Conservation (phyloP, 2,797 vertebrate species). For the Psittacula derbiana region DNA sequence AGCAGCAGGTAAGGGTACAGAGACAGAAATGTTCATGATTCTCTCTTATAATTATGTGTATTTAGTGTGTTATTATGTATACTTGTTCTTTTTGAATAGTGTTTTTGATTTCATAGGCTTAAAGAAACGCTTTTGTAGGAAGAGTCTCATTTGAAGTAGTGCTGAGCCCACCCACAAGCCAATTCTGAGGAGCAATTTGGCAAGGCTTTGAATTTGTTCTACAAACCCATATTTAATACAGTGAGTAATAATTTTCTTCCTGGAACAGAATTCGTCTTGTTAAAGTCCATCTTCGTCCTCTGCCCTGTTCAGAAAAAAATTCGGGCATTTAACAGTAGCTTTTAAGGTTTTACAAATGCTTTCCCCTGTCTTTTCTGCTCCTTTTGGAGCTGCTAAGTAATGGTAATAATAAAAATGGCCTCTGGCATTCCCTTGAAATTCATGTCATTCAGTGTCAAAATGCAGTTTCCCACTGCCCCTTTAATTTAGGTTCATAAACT, state of each 20-base stretch:
- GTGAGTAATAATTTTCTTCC: neutral
- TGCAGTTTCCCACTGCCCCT: neutral
- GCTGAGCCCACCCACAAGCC: neutral
- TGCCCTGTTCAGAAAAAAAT: neutral
- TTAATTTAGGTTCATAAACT: neutral
- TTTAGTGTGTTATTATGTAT: neutral
- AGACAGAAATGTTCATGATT: neutral
- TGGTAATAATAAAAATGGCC: neutral
- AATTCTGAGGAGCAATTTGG: neutral
- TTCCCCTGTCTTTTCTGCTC: neutral
- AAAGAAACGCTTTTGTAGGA: neutral
- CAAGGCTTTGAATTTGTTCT: neutral
- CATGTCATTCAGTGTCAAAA: neutral
- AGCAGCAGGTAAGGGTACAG: neutral
- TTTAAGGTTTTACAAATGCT: neutral
- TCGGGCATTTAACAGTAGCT: neutral
- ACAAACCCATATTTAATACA: neutral
- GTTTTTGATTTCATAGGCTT: neutral
- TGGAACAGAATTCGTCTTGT: neutral
- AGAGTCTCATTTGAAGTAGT: neutral
- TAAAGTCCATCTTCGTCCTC: neutral
- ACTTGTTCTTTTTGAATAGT: neutral
- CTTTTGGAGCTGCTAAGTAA: neutral
- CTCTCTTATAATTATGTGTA: neutral
- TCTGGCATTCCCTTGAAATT: neutral